Percentiles rank a stretch among this genome's conserved stretches.
Evolutionary conservation across 2,888 invertebrate genomes (phyloP).

Genomic region (Antheraea yamamai): DNA sequence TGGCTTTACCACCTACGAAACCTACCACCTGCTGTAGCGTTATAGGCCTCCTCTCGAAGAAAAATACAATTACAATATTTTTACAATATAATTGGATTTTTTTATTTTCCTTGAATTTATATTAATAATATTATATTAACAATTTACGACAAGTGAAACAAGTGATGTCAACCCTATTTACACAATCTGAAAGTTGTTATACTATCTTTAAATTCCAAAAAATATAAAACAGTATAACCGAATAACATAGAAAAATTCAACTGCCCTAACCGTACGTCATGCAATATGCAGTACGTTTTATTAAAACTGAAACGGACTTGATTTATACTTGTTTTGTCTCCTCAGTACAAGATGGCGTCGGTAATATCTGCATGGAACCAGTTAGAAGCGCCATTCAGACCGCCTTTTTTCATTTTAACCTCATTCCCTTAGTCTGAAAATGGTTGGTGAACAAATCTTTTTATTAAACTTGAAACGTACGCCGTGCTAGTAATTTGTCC

Average conservation of each 20-base stretch:
- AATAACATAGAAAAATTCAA: conserved; percentile 26
- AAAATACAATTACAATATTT: no score
- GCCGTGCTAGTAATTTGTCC: neutral
- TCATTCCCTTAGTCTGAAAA: conserved; percentile 52
- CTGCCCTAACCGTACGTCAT: conserved; percentile 33
- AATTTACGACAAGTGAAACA: no score
- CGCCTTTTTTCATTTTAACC: conserved; percentile 56
- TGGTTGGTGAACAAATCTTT: conserved; percentile 46
- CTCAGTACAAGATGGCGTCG: conserved; percentile 62
- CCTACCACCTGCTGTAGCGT: no score
- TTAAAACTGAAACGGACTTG: conserved; percentile 62
- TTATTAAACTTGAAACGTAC: conserved; percentile 41
- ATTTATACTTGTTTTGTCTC: conserved; percentile 69
- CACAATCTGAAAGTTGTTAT: no score
- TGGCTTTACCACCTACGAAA: no score
- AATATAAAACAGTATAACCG: neutral
- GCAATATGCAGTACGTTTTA: conserved; percentile 52
- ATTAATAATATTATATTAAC: no score
- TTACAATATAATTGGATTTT: no score
- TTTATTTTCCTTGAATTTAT: no score
- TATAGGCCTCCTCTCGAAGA: no score
- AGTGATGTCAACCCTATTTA: no score
- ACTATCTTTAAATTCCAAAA: no score
- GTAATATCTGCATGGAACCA: conserved; percentile 65
- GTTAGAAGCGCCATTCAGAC: conserved; percentile 49